Conservation (phyloP, 2,797 vertebrate genomes). For the Gallirallus australis region DNA sequence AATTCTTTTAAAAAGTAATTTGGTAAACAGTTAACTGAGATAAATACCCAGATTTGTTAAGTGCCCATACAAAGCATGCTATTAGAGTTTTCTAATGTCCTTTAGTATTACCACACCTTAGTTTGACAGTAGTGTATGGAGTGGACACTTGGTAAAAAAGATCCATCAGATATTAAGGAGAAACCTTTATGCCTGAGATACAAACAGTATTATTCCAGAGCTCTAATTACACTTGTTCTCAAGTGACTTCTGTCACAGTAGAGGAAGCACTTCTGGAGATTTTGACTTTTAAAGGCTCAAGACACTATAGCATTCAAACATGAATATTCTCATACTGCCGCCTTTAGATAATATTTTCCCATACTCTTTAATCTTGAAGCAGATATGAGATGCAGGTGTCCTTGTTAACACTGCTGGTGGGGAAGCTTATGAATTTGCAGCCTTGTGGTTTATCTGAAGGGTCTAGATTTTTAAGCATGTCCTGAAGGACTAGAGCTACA, state of each 20-base stretch:
- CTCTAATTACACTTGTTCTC: background rate
- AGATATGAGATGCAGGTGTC: background rate
- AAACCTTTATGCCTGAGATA: background rate
- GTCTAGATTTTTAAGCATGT: background rate
- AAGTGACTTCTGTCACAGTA: background rate
- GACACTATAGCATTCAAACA: background rate
- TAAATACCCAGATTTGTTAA: background rate
- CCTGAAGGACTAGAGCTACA: background rate
- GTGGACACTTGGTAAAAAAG: background rate
- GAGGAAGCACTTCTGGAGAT: background rate
- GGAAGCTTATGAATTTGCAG: background rate
- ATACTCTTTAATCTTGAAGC: background rate
- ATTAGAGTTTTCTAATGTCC: background rate
- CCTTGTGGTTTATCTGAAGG: background rate
- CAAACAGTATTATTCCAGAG: background rate
- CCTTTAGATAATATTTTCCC: background rate
- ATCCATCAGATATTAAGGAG: background rate
- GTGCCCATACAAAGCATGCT: background rate
- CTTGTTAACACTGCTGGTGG: background rate
- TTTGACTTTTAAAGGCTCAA: background rate
- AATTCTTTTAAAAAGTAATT: background rate
- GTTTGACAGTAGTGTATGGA: background rate
- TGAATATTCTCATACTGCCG: background rate
- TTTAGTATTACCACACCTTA: background rate
- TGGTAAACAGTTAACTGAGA: background rate